Conservation (phyloP, 1,140 invertebrate species). For the Anoplophora glabripennis region DNA sequence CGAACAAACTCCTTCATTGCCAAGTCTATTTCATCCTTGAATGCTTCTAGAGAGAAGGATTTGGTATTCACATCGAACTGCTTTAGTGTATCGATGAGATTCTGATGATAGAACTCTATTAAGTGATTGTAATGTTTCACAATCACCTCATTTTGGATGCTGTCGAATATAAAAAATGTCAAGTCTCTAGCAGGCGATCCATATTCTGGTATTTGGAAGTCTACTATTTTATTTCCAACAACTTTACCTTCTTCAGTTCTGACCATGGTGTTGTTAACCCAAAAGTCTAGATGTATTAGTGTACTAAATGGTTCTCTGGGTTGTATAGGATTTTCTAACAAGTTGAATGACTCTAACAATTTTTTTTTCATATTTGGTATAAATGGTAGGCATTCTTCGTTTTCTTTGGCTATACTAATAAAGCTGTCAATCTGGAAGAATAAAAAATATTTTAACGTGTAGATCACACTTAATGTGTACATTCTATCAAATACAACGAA, state of each 20-base stretch:
- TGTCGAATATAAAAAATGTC: slow-evolving; percentile 56
- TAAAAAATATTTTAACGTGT: not conserved
- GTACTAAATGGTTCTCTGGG: slow-evolving; percentile 27
- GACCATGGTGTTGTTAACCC: slow-evolving; percentile 55
- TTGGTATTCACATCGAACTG: no score
- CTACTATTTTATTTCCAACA: slow-evolving; percentile 55
- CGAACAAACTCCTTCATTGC: no score
- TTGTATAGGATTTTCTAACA: not conserved
- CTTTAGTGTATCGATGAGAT: slow-evolving; percentile 45
- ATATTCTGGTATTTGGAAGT: slow-evolving; percentile 58
- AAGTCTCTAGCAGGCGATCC: slow-evolving; percentile 55
- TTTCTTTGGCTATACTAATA: not conserved
- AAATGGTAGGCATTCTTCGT: not conserved
- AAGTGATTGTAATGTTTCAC: slow-evolving; percentile 49
- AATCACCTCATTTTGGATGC: slow-evolving; percentile 47
- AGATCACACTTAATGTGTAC: no score
- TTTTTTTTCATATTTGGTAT: not conserved
- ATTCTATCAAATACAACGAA: no score
- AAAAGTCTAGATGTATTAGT: slow-evolving; percentile 29
- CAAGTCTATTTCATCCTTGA: no score
- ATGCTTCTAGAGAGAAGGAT: no score
- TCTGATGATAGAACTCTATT: slow-evolving; percentile 52
- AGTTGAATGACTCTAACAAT: not conserved
- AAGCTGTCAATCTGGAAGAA: not conserved
- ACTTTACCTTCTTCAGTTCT: slow-evolving; percentile 48